Evolutionary conservation across 2,113 vertebrate genomes (phyloP).

Genomic region (Vulpes lagopus): DNA sequence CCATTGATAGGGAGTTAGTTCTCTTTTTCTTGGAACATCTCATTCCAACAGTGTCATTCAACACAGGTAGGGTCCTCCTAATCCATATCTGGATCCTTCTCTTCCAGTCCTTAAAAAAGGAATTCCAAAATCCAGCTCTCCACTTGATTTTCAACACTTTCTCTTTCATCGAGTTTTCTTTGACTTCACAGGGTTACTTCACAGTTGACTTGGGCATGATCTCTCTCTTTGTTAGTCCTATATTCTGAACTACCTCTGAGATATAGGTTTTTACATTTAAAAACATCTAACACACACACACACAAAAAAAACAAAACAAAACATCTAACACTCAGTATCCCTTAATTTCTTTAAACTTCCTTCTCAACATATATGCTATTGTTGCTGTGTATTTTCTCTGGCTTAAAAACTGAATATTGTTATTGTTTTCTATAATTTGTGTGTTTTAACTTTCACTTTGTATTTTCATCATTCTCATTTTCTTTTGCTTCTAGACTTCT

Average conservation of each 20-base stretch:
- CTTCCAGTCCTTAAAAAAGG: background rate
- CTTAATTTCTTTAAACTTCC: constrained; percentile 1
- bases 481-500: background rate
- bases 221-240: background rate
- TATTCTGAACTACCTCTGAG: constrained; percentile 33
- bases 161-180: background rate
- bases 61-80: background rate
- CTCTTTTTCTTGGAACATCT: background rate
- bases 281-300: background rate
- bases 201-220: background rate
- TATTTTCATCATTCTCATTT: constrained; percentile 16
- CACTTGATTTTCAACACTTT: background rate
- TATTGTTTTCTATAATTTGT: constrained; percentile 41
- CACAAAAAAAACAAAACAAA: background rate
- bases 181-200: background rate
- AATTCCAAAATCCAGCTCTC: background rate
- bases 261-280: background rate
- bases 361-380: background rate
- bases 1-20: background rate
- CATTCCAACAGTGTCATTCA: background rate
- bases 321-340: background rate
- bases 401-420: background rate
- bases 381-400: constrained; percentile 36
- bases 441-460: constrained; percentile 11
- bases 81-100: constrained; percentile 10